phyloP scores from a whole-genome alignment of 2,113 vertebrate species.

The Corythoichthys intestinalis region DNA sequence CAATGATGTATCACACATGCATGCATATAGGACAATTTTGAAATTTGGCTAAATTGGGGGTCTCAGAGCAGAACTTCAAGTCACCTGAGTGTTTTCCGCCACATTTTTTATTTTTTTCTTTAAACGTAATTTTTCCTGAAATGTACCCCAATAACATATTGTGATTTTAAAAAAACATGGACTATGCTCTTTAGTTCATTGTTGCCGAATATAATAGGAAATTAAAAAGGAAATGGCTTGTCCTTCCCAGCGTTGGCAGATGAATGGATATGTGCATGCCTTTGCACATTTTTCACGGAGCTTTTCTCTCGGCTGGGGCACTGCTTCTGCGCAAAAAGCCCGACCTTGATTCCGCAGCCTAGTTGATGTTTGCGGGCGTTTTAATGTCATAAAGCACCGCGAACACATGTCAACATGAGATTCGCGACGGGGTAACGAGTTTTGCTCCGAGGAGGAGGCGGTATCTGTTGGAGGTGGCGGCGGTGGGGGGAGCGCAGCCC shows the following conservation, averaged over 20 bases:
- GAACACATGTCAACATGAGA: conserved; percentile 10
- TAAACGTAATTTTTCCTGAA: not conserved
- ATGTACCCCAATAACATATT: not conserved
- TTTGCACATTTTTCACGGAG: conserved; percentile 21
- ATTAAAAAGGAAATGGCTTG: not conserved
- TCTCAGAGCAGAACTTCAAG: too few species aligned
- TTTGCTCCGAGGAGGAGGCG: not conserved
- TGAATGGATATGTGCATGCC: conserved; percentile 8
- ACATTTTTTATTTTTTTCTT: too few species aligned
- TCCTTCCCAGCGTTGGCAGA: not conserved
- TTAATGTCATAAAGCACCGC: conserved; percentile 25
- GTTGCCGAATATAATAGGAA: not conserved
- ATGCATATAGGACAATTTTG: too few species aligned
- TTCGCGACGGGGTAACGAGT: not conserved
- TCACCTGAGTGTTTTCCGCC: too few species aligned
- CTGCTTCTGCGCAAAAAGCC: conserved; percentile 21
- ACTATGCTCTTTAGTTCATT: not conserved
- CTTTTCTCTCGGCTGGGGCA: conserved; percentile 13
- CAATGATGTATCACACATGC: too few species aligned
- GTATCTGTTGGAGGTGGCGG: not conserved
- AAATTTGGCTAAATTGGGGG: too few species aligned
- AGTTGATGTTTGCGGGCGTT: conserved; percentile 33
- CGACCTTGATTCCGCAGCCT: conserved; percentile 6
- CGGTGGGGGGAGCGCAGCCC: not conserved
- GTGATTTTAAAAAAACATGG: not conserved